Evolutionary conservation across 2,797 vertebrate genomes (phyloP).

Genomic region (Streptopelia turtur): DNA sequence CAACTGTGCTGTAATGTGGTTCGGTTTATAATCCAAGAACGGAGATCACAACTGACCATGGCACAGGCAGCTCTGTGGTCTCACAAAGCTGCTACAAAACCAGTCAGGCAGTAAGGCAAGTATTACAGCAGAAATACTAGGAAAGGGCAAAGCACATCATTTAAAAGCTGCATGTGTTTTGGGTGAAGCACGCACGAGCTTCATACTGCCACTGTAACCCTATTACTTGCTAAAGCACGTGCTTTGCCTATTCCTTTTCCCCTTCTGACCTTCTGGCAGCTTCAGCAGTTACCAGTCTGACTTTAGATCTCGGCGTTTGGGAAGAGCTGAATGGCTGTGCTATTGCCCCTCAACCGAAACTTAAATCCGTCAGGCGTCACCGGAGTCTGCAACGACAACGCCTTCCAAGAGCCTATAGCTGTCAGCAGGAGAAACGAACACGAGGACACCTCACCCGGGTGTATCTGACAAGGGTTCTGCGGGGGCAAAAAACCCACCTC

Average conservation of each 20-base stretch:
- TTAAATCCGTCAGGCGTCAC: not conserved
- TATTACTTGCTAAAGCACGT: not conserved
- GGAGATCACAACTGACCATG: not conserved
- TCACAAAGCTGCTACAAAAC: not conserved
- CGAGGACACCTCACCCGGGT: not conserved
- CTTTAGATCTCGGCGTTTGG: not conserved
- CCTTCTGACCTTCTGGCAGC: not conserved
- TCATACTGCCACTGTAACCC: not conserved
- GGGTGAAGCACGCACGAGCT: not conserved
- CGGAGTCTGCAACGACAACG: not conserved
- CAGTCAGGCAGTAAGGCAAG: not conserved
- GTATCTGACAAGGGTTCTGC: not conserved
- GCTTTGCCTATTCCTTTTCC: not conserved
- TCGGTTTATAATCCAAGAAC: not conserved
- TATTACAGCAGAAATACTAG: not conserved
- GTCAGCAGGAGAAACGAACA: not conserved
- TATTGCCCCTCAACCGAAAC: not conserved
- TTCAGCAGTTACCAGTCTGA: not conserved
- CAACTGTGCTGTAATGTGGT: not conserved
- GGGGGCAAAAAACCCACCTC: not conserved
- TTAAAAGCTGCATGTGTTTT: not conserved
- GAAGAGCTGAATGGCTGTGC: not conserved
- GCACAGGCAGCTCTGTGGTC: not conserved
- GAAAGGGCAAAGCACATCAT: not conserved
- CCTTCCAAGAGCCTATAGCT: not conserved